Percentiles rank a stretch among this genome's conserved stretches.
These are phyloP conservation scores for Melanotaenia boesemani DNA, from an alignment of 2,797 vertebrate genomes.

Conservation along the genomic window DNA sequence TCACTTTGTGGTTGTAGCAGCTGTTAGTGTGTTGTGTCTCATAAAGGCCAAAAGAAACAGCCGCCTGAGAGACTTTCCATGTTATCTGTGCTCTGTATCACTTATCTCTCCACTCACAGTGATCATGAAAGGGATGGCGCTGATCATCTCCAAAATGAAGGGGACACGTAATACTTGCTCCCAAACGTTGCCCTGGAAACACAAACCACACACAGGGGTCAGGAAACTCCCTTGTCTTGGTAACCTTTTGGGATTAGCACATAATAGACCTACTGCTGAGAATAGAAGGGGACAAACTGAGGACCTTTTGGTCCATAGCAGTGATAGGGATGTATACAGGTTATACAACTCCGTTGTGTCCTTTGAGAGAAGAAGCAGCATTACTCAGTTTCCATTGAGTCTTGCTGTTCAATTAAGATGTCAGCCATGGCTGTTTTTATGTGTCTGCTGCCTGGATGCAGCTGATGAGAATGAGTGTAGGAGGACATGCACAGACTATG, in stretches of 20 bases:
- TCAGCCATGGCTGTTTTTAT: conserved; percentile 60
- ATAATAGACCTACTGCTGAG: conserved; percentile 29
- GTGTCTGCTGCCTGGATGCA: conserved; percentile 54
- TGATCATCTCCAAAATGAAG: conserved; percentile 90
- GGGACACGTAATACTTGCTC: conserved; percentile 88
- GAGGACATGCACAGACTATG: conserved; percentile 68
- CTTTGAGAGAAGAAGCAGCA: conserved; percentile 31
- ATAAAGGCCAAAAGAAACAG: conserved; percentile 10
- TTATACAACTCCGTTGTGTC: conserved; percentile 39
- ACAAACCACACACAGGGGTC: conserved; percentile 63
- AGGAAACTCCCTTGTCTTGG: conserved; percentile 65
- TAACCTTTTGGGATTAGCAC: conserved; percentile 60
- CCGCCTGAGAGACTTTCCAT: conserved; percentile 14
- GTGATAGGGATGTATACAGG: conserved; percentile 19
- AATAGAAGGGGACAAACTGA: conserved; percentile 39
- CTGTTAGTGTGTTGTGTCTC: background rate
- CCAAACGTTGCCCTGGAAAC: conserved; percentile 90
- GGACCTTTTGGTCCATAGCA: conserved; percentile 27
- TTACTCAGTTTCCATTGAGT: conserved; percentile 36
- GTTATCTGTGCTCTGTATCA: conserved; percentile 24
- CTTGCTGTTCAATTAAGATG: conserved; percentile 60
- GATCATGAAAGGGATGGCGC: conserved; percentile 87
- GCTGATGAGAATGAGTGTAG: conserved; percentile 67
- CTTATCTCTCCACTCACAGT: conserved; percentile 83
- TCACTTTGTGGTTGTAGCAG: background rate